Base-by-base conservation (phyloP, 2,888 invertebrate genomes). In the Ennomos quercinarius region DNA sequence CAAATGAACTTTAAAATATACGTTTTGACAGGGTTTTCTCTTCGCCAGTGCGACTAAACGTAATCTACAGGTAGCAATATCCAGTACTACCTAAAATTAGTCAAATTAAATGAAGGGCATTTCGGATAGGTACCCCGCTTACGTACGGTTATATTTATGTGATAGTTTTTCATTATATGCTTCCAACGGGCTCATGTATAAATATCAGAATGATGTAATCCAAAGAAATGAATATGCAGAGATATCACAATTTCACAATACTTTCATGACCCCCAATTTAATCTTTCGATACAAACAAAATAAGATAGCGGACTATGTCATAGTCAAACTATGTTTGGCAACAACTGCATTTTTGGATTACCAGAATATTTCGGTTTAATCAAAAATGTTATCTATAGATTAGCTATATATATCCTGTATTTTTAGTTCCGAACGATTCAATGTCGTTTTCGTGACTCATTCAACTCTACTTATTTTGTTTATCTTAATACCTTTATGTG, bases 41-140 rank as follows among this genome's bases (percentile, higher is more conserved):
- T 37, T 51, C 46, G 35, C 51, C 50, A 57, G 37, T 41, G 46
- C n/a, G 50, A 43, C 57, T 35, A 8, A 10, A 12, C 38, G 41
- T 41, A 17, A 9, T 35, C 11, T 50, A 17, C 34, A 38, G 41
- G 46, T 42, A 42, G 46, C 27, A 34, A 44, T 38, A 38, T 17
- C 10, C 10, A 17, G 8, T 13, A 36, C 38, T 11, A 47, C 46
- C 57, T 53, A 61, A 63, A 53, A 66, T 79, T 88, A 89, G 87
- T 86, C 80, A 84, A 88, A 86, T 85, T 83, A 66, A 76, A 62
- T 78, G 77, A 81, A 77, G 82, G 84, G 85, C 86, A 86, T 87
- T 86, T 88, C 80, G 77, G 84, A 77, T 81, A 82, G 77, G 86
- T 85, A 86, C 86, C 89, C 86, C 86, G 85, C 86, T 84, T 70